These are phyloP conservation scores for Cantharis lateralis DNA, from an alignment of 2,888 invertebrate species.

Conservation along the genomic window DNA sequence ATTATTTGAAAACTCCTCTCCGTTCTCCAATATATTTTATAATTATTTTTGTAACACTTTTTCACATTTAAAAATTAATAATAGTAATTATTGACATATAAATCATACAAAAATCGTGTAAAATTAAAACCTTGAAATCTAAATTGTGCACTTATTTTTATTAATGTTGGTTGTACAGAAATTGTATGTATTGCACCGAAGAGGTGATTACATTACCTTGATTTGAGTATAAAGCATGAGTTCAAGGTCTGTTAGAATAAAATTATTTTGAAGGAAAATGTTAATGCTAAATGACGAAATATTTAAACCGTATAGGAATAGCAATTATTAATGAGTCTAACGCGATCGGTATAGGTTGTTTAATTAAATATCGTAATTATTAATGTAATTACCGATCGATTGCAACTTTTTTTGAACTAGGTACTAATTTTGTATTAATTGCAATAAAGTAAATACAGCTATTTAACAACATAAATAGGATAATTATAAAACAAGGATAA, in stretches of 20 bases:
- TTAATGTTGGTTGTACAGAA: neutral
- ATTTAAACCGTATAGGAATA: conserved; percentile 1
- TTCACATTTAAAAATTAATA: neutral
- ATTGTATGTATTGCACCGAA: neutral
- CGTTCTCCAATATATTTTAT: neutral
- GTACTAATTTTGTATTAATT: neutral
- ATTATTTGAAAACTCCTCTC: neutral
- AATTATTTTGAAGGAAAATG: conserved; percentile 7
- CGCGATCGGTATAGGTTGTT: no score
- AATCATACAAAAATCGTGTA: neutral
- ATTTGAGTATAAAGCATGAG: conserved; percentile 1
- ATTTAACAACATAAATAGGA: neutral
- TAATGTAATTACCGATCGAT: neutral
- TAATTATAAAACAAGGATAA: neutral
- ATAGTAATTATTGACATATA: neutral
- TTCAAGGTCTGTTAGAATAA: conserved; percentile 7
- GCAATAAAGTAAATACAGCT: neutral
- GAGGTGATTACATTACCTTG: neutral
- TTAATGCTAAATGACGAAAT: conserved; percentile 1
- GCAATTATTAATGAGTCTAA: neutral
- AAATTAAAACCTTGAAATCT: conserved; percentile 2
- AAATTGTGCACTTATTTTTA: neutral
- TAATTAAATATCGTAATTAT: neutral
- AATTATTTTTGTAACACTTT: neutral
- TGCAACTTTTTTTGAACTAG: neutral